Evolutionary conservation across 2,797 vertebrate genomes (phyloP).

Genomic region (Capromys pilorides): DNA sequence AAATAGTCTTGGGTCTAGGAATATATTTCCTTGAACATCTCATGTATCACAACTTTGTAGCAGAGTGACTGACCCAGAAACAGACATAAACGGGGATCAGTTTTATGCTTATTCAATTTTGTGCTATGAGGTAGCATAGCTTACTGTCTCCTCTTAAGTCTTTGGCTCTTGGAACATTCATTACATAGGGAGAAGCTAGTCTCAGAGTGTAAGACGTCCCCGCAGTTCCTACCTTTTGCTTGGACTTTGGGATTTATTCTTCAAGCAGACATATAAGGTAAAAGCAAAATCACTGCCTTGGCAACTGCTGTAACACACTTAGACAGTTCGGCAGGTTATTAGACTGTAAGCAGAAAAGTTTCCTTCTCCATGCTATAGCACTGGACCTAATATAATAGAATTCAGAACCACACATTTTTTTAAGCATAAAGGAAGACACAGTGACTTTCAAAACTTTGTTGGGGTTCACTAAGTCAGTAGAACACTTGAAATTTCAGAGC

Average conservation of each 20-base stretch:
- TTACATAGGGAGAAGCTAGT: not conserved
- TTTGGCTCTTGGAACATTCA: not conserved
- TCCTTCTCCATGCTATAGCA: not conserved
- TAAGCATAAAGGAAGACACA: not conserved
- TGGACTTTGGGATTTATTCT: not conserved
- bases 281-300: not conserved
- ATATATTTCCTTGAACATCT: not conserved
- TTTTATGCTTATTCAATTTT: not conserved
- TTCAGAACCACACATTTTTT: not conserved
- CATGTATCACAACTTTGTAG: not conserved
- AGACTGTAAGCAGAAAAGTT: not conserved
- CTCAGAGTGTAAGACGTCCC: not conserved
- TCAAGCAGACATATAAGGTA: not conserved
- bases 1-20: not conserved
- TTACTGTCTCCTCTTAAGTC: not conserved
- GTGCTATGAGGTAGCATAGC: not conserved
- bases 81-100: not conserved
- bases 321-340: not conserved
- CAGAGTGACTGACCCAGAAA: not conserved
- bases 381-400: not conserved
- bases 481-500: not conserved
- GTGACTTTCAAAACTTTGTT: not conserved
- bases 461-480: not conserved
- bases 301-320: not conserved
- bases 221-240: conserved; percentile 6